Evolutionary conservation across 2,888 invertebrate genomes (phyloP).

Genomic region (Acronicta aceris): DNA sequence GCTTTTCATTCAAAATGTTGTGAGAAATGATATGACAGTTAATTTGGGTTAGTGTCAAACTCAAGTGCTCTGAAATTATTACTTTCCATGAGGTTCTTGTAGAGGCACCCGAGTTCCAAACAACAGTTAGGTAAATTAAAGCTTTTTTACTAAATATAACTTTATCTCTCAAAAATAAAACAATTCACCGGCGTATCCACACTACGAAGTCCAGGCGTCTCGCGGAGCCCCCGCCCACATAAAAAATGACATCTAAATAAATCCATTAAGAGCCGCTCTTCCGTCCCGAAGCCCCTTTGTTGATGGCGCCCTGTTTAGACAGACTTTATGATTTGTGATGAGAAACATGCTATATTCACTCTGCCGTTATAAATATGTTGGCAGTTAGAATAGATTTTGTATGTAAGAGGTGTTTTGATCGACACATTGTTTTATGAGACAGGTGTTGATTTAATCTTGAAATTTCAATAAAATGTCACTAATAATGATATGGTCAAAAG

Average conservation of each 20-base stretch:
- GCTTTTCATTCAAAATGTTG: too few species aligned
- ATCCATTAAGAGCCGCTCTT: conserved; percentile 86
- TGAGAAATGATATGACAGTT: too few species aligned
- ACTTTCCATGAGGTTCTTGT: too few species aligned
- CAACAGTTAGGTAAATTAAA: too few species aligned
- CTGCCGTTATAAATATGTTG: conserved; percentile 48
- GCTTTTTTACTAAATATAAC: too few species aligned
- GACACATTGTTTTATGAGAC: neutral
- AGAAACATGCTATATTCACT: conserved; percentile 80
- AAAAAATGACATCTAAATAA: conserved; percentile 90
- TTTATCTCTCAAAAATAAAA: neutral
- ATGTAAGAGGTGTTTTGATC: conserved; percentile 28
- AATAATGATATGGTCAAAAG: too few species aligned
- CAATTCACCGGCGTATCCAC: conserved; percentile 70
- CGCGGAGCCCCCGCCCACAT: conserved; percentile 87
- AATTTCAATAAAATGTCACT: neutral
- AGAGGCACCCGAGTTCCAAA: too few species aligned
- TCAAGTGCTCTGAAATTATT: too few species aligned
- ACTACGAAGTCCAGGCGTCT: conserved; percentile 75
- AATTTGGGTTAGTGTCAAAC: too few species aligned
- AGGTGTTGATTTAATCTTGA: neutral
- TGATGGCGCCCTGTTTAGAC: conserved; percentile 85
- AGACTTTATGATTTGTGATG: conserved; percentile 84
- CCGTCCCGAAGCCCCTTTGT: conserved; percentile 85
- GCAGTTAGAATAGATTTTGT: conserved; percentile 20